A percentile compares a stretch with the other conserved stretches of the same genome.
These are phyloP conservation scores for Leptinotarsa defecta DNA, from an alignment of 1,140 invertebrate genomes.

Conservation along the genomic window DNA sequence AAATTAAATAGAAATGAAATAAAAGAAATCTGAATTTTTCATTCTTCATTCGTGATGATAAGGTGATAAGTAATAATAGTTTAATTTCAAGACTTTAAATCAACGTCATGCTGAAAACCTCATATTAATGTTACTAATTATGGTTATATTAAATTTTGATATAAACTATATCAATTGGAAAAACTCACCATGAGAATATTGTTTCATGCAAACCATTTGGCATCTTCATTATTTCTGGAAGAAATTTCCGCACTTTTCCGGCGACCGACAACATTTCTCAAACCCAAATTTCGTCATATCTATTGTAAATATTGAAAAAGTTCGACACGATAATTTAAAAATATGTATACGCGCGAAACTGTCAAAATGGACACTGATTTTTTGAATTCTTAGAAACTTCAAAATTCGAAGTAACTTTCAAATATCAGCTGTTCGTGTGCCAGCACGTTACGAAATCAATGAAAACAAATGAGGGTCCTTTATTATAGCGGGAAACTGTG, in stretches of 20 bases:
- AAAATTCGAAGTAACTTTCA: conserved; percentile 6
- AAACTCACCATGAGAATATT: conserved; percentile 29
- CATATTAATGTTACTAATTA: too few relatives aligned
- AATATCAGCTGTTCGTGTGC: conserved; percentile 21
- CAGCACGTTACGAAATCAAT: conserved; percentile 19
- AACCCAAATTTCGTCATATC: background rate
- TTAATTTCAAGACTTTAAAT: too few relatives aligned
- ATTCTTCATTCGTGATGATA: too few relatives aligned
- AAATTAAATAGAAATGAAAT: too few relatives aligned
- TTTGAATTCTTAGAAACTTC: background rate
- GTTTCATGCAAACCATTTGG: conserved; percentile 21
- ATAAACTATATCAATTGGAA: background rate
- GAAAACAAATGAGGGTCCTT: conserved; percentile 22
- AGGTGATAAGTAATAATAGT: too few relatives aligned
- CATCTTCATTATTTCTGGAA: conserved; percentile 21
- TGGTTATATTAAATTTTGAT: too few relatives aligned
- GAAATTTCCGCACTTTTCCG: background rate
- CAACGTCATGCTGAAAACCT: too few relatives aligned
- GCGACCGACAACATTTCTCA: background rate
- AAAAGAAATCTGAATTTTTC: too few relatives aligned
- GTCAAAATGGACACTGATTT: background rate
- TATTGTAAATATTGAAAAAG: background rate
- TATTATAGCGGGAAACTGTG: conserved; percentile 23
- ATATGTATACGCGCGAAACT: background rate
- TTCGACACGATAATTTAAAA: conserved; percentile 1